Conservation (phyloP, 2,888 invertebrate genomes). For the Leptopilina drosophilae region DNA sequence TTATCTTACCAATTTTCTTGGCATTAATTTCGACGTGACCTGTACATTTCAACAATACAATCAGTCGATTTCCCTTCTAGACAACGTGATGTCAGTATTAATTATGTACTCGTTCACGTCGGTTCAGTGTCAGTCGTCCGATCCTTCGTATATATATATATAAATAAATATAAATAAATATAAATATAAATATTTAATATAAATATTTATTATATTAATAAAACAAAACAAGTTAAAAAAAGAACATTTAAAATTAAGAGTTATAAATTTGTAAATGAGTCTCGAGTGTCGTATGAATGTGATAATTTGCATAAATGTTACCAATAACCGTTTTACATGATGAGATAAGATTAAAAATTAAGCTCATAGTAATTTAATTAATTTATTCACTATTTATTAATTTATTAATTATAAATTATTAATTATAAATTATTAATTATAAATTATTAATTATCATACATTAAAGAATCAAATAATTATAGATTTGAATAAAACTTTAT, state of each 20-base stretch:
- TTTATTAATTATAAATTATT: too few relatives aligned
- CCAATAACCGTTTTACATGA: constrained; percentile 15
- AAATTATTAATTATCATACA: too few relatives aligned
- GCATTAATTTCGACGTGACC: constrained; percentile 57
- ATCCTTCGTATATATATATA: constrained; percentile 54
- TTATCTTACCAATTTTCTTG: constrained; percentile 43
- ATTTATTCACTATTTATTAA: background rate
- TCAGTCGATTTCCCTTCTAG: constrained; percentile 37
- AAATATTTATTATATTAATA: constrained; percentile 5
- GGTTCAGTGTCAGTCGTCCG: constrained; percentile 59
- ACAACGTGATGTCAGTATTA: constrained; percentile 37
- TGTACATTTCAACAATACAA: constrained; percentile 21
- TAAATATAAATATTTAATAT: too few relatives aligned
- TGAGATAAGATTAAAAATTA: constrained; percentile 24
- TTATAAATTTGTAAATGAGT: constrained; percentile 37
- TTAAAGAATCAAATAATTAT: too few relatives aligned
- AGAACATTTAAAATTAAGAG: constrained; percentile 21
- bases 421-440: too few relatives aligned
- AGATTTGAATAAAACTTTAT: too few relatives aligned
- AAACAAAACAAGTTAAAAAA: constrained; percentile 37
- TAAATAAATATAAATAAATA: background rate
- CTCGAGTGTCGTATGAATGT: constrained; percentile 23
- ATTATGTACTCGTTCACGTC: constrained; percentile 26
- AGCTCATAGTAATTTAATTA: background rate
- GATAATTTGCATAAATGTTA: background rate